phyloP scores from a whole-genome alignment of 2,113 vertebrate species.

The Planiliza haematocheilus region DNA sequence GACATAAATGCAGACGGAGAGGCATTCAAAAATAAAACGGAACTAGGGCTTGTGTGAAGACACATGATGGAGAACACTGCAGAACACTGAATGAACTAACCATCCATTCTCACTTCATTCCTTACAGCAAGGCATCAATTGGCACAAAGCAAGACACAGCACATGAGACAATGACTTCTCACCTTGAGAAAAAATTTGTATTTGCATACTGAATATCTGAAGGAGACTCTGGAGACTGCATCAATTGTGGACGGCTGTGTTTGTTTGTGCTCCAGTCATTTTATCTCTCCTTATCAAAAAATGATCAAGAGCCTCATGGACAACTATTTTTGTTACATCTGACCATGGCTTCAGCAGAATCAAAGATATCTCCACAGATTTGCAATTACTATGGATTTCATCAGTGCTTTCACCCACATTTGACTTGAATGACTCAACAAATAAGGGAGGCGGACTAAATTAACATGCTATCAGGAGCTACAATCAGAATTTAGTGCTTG shows the following conservation, averaged over 20 bases:
- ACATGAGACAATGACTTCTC: constrained; percentile 1
- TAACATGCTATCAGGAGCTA: constrained; percentile 14
- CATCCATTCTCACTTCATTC: not conserved
- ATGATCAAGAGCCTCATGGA: constrained; percentile 41
- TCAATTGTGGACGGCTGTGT: not conserved
- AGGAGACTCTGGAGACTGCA: constrained; percentile 6
- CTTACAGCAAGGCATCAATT: not conserved
- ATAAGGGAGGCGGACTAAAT: not conserved
- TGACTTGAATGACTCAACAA: constrained; percentile 15
- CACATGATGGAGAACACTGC: too few species aligned
- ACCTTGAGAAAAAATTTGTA: constrained; percentile 16
- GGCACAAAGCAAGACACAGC: not conserved
- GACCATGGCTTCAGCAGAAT: constrained; percentile 16
- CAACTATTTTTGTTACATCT: constrained; percentile 19
- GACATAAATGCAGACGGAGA: not conserved
- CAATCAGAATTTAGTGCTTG: not conserved
- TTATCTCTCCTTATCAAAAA: constrained; percentile 28
- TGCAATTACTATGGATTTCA: constrained; percentile 43
- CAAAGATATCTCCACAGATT: constrained; percentile 7
- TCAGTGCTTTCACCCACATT: constrained; percentile 26
- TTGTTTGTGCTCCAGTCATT: constrained; percentile 29
- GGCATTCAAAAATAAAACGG: not conserved
- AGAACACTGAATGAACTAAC: not conserved
- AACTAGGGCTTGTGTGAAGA: not conserved
- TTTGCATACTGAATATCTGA: constrained; percentile 1